Base-by-base conservation (phyloP, 2,113 vertebrate species). In the Phainopepla nitens region DNA sequence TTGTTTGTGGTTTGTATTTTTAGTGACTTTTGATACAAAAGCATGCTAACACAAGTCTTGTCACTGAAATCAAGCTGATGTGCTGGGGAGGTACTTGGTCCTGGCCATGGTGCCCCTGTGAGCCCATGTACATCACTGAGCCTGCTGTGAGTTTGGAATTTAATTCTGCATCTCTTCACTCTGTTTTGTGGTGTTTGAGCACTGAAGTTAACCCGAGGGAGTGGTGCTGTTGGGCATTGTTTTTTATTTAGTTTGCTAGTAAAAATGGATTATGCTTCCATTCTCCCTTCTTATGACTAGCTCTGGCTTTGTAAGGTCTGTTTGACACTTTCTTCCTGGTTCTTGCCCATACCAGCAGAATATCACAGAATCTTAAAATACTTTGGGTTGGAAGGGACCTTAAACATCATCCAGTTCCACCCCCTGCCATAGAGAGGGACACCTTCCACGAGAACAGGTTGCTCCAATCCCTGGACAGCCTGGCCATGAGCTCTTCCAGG, bases 1-100 rank as follows among this genome's bases (percentile, higher is more conserved):
- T 98, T 57, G 93, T 98, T 92, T 98, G 98, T 93, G 98, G 98
- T 98, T 96, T 80, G 98, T 98, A 95, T 92, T 87, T 91, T 88
- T 94, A 78, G 44, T 72, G 15, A 25, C 24, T 89, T 95, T 15
- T 35, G 13, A 29, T 86, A 28, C 7, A 19, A 62, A 69, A 64
- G 9, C 19, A 1, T 1, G 4, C 36, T 39, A 54, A 24, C 27
- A 4, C 73, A 54, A 23, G 19, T 51, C 23, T 17, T 50, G 39
- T 56, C 41, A 49, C 39, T 42, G 61, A 35, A 68, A 58, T 39
- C 19, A 13, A 24, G 39, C 51, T 80, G 57, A 11, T 9, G 33
- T 54, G 5, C 36, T 56, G 65, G 25, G 73, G 47, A 64, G 31
- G 35, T 36, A 0, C 53, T 65, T 28, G 42, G 35, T 53, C 29